phyloP scores from a whole-genome alignment of 2,113 vertebrate species.

The Gyps fulvus region DNA sequence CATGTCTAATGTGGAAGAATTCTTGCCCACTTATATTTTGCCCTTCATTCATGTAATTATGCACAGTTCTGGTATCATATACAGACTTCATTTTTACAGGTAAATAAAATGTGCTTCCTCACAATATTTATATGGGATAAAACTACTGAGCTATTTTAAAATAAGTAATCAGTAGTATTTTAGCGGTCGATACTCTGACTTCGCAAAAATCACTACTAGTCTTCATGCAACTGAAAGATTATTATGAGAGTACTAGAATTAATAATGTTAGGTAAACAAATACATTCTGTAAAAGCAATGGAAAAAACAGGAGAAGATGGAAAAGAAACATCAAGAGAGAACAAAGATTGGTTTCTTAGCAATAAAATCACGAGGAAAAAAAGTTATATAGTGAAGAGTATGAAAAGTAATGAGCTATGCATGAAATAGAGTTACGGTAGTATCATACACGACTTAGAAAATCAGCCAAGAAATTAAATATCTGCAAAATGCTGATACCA shows the following conservation, averaged over 20 bases:
- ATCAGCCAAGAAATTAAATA: not conserved
- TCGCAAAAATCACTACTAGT: not conserved
- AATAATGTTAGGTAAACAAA: not conserved
- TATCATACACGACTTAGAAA: not conserved
- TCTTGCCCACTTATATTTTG: not conserved
- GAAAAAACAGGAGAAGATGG: rapidly evolving
- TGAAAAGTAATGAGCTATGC: not conserved
- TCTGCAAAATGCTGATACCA: not conserved
- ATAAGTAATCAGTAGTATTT: not conserved
- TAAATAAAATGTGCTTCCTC: not conserved
- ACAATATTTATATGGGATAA: not conserved
- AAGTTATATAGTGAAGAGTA: not conserved
- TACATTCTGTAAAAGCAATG: not conserved
- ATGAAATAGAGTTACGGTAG: not conserved
- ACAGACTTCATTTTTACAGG: not conserved
- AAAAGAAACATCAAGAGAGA: not conserved
- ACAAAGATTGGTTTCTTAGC: not conserved
- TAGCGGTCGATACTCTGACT: not conserved
- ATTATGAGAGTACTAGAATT: not conserved
- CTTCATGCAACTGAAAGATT: not conserved
- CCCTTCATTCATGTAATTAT: not conserved
- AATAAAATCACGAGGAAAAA: not conserved
- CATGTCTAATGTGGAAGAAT: not conserved
- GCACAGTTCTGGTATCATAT: not conserved
- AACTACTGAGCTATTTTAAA: not conserved